Evolutionary conservation across 2,888 invertebrate genomes (phyloP).

Genomic region (Lacanobia oleracea): DNA sequence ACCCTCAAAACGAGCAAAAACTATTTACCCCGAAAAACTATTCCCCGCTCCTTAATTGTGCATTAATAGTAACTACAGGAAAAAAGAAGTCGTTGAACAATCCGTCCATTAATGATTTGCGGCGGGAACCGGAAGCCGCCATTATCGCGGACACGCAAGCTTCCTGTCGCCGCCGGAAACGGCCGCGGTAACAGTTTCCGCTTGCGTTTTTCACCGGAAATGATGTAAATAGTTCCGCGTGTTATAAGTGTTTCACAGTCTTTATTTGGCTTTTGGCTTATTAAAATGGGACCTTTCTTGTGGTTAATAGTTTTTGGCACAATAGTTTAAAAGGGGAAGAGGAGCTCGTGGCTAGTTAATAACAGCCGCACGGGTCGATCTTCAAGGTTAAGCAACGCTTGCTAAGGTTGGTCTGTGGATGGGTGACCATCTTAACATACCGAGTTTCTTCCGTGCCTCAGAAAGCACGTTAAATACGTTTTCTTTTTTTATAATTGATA

Average conservation of each 20-base stretch:
- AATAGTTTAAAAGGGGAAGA: background rate
- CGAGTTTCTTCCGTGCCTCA: no score
- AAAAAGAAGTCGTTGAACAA: conserved; percentile 64
- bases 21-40: background rate
- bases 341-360: no score
- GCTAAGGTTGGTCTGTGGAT: no score
- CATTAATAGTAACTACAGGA: conserved; percentile 40
- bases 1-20: background rate
- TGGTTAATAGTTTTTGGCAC: background rate
- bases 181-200: conserved; percentile 83
- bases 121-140: conserved; percentile 75
- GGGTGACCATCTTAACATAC: no score
- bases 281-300: conserved; percentile 4
- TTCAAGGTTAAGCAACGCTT: no score
- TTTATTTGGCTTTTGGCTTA: conserved; percentile 42
- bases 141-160: conserved; percentile 80
- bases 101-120: conserved; percentile 75
- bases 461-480: no score
- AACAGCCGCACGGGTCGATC: no score
- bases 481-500: no score
- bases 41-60: conserved; percentile 35
- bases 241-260: conserved; percentile 48
- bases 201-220: conserved; percentile 84
- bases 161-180: conserved; percentile 82
- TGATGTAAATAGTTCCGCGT: conserved; percentile 72